Evolutionary conservation across 2,888 invertebrate genomes (phyloP).

Genomic region (Phyto melanocephala): DNA sequence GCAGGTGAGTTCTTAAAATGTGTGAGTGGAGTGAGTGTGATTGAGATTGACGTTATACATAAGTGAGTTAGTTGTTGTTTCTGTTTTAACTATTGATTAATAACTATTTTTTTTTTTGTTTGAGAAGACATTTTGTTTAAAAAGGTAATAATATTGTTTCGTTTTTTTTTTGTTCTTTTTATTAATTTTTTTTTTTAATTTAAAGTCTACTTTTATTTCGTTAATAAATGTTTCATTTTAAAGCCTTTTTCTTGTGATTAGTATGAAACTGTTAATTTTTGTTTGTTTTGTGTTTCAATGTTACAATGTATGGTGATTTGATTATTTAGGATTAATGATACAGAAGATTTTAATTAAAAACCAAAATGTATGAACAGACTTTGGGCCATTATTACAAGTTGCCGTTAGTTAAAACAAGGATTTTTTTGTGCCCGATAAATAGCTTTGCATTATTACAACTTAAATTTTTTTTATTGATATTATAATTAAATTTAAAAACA

Average conservation of each 20-base stretch:
- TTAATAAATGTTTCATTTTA: constrained; percentile 56
- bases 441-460: too few species aligned
- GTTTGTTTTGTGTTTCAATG: background rate
- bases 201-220: constrained; percentile 44
- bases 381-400: too few species aligned
- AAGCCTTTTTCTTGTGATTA: constrained; percentile 50
- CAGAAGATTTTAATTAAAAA: too few species aligned
- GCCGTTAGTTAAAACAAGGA: too few species aligned
- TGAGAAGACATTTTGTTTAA: constrained; percentile 42
- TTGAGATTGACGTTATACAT: background rate
- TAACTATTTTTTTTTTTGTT: too few species aligned
- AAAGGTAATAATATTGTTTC: constrained; percentile 49
- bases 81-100: constrained; percentile 4
- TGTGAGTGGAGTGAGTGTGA: constrained; percentile 30
- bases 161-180: too few species aligned
- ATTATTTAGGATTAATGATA: too few species aligned
- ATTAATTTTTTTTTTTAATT: constrained; percentile 24
- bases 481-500: too few species aligned
- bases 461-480: too few species aligned
- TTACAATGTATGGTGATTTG: too few species aligned
- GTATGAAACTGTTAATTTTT: constrained; percentile 21
- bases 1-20: background rate
- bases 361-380: too few species aligned
- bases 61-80: background rate
- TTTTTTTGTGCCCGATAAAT: too few species aligned